phyloP scores from a whole-genome alignment of 2,113 vertebrate species.

The Lates calcarifer region DNA sequence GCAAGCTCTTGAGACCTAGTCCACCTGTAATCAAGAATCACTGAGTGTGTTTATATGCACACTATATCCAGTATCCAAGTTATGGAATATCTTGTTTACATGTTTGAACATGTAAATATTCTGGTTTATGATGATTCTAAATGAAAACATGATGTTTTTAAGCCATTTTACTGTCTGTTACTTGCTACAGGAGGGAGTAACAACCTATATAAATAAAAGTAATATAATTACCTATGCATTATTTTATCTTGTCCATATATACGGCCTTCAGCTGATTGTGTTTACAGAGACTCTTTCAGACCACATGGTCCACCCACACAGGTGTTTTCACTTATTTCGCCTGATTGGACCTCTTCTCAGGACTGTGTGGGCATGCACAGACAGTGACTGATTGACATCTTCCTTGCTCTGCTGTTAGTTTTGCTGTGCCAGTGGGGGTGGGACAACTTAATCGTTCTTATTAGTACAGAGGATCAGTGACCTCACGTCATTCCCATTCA shows the following conservation, averaged over 20 bases:
- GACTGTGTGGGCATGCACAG: background rate
- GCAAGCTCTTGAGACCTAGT: conserved; percentile 61
- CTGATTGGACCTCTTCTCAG: background rate
- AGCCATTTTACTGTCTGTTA: background rate
- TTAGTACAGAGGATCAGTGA: conserved; percentile 17
- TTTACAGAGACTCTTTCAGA: background rate
- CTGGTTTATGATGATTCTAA: background rate
- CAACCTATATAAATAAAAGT: background rate
- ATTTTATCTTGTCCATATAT: background rate
- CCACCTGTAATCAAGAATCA: conserved; percentile 69
- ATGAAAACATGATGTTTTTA: background rate
- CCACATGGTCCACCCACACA: background rate
- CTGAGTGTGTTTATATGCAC: background rate
- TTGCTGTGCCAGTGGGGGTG: background rate
- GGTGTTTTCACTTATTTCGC: conserved; percentile 9
- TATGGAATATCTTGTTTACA: background rate
- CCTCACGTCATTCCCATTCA: conserved; percentile 13
- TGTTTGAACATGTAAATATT: background rate
- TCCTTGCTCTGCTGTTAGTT: conserved; percentile 10
- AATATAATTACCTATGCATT: background rate
- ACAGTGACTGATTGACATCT: conserved; percentile 32
- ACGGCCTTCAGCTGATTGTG: background rate
- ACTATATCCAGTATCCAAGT: background rate
- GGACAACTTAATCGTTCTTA: conserved; percentile 3
- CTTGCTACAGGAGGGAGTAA: background rate